Conservation (phyloP, 2,888 invertebrate genomes). For the Hydrotaea cyrtoneurina region DNA sequence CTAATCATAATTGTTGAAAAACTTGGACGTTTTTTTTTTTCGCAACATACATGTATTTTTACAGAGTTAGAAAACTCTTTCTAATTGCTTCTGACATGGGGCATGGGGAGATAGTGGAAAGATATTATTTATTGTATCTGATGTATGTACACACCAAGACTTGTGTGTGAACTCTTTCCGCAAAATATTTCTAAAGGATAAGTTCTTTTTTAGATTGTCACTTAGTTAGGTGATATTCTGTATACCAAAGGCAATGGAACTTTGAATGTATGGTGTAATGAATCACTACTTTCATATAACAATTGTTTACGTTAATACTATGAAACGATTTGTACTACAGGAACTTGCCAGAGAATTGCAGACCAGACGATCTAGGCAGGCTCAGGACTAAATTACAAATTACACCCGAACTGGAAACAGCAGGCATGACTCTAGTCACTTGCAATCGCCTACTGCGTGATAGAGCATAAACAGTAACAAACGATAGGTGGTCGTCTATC, state of each 20-base stretch:
- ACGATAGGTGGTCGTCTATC: too few relatives aligned
- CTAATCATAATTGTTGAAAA: conserved; percentile 30
- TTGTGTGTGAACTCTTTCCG: background rate
- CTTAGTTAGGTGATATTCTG: conserved; percentile 1
- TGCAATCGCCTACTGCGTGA: too few relatives aligned
- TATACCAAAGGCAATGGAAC: background rate
- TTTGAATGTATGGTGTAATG: background rate
- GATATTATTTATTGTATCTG: background rate
- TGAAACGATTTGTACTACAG: too few relatives aligned
- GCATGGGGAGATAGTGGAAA: background rate
- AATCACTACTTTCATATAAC: too few relatives aligned
- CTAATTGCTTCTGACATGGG: conserved; percentile 32
- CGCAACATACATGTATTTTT: conserved; percentile 7
- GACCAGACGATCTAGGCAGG: too few relatives aligned
- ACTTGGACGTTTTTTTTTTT: background rate
- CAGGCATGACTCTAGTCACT: too few relatives aligned
- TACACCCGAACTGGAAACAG: too few relatives aligned
- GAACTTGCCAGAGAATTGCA: too few relatives aligned
- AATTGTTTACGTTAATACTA: too few relatives aligned
- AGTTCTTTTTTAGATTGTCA: background rate
- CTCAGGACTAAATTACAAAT: too few relatives aligned
- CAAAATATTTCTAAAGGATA: background rate
- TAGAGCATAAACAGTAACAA: too few relatives aligned
- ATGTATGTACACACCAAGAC: background rate
- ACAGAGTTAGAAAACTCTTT: conserved; percentile 9